A percentile compares a stretch with the other conserved stretches of the same genome.
phyloP scores from a whole-genome alignment of 2,888 invertebrate genomes.

The Caenorhabditis sinica region DNA sequence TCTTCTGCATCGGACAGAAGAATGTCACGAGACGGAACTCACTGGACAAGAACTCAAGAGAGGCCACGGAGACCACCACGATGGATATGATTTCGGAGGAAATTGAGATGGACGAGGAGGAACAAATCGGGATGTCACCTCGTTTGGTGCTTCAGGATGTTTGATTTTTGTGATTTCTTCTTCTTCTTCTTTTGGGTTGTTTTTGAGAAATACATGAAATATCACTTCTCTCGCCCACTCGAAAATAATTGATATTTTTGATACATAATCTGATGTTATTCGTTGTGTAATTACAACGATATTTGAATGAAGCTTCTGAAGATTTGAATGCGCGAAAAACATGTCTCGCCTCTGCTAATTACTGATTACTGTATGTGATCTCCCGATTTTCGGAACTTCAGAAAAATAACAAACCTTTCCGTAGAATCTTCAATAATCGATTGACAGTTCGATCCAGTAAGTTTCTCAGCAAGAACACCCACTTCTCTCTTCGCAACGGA shows the following conservation, averaged over 20 bases:
- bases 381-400: neutral
- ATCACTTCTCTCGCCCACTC: neutral
- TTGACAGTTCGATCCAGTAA: slow-evolving; percentile 46
- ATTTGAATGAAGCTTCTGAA: neutral
- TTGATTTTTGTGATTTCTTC: neutral
- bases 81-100: slow-evolving; percentile 48
- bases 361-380: neutral
- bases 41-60: slow-evolving; percentile 6
- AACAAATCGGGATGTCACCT: neutral
- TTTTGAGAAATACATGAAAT: neutral
- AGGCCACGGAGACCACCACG: slow-evolving; percentile 32
- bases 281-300: neutral
- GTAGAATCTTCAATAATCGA: slow-evolving; percentile 50
- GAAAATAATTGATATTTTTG: neutral
- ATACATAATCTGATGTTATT: slow-evolving; percentile 11
- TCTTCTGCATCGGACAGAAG: slow-evolving; percentile 39
- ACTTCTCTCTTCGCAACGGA: slow-evolving; percentile 41
- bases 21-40: slow-evolving; percentile 48
- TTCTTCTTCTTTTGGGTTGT: neutral
- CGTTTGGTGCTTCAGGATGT: neutral
- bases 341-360: neutral
- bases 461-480: slow-evolving; percentile 24
- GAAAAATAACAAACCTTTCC: slow-evolving; percentile 38
- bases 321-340: too few species aligned
- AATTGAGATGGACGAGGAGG: slow-evolving; percentile 31